Percentiles rank a stretch among this genome's conserved stretches.
phyloP scores from a whole-genome alignment of 2,888 invertebrate genomes.

The Hartigia nigra region DNA sequence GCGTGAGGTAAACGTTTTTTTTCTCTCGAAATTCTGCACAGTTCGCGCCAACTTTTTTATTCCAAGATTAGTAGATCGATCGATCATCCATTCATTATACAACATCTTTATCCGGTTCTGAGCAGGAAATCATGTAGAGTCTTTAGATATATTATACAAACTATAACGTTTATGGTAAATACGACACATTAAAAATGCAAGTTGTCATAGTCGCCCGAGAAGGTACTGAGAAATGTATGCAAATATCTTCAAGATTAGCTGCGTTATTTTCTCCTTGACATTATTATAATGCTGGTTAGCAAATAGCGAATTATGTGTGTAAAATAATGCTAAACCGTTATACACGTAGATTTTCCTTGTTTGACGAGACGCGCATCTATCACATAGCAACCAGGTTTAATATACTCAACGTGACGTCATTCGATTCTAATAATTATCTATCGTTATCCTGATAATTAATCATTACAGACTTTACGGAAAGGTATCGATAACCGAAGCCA shows the following conservation, averaged over 20 bases:
- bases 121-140: constrained; percentile 40
- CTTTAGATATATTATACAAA: background rate
- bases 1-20: background rate
- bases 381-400: background rate
- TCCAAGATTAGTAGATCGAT: background rate
- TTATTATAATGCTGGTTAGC: constrained; percentile 27
- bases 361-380: background rate
- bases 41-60: background rate
- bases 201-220: background rate
- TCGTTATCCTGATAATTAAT: background rate
- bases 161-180: background rate
- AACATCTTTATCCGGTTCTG: constrained; percentile 27
- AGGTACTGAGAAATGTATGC: constrained; percentile 21
- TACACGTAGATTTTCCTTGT: background rate
- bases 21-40: background rate
- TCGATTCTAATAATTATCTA: background rate
- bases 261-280: constrained; percentile 42
- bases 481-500: background rate
- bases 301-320: background rate
- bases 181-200: background rate
- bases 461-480: background rate
- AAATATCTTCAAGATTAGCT: constrained; percentile 24
- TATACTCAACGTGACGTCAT: background rate
- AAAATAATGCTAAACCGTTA: background rate
- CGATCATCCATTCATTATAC: background rate